phyloP scores from a whole-genome alignment of 2,113 vertebrate species.

The Austrofundulus limnaeus region DNA sequence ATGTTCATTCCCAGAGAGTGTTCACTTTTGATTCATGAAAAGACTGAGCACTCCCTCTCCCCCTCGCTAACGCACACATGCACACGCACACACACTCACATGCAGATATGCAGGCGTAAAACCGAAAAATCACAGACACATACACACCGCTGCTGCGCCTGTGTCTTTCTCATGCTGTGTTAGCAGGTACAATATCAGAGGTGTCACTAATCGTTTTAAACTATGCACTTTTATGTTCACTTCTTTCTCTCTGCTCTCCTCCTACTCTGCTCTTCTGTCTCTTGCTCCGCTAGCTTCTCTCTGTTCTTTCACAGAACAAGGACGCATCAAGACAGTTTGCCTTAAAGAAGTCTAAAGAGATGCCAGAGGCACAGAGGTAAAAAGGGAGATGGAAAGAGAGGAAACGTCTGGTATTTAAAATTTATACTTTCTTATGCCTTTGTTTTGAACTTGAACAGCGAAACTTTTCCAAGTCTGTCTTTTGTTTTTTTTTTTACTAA shows the following conservation, averaged over 20 bases:
- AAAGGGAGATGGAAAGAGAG: conserved; percentile 76
- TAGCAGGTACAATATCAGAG: conserved; percentile 86
- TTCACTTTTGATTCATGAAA: conserved; percentile 43
- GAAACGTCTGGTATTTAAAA: conserved; percentile 99
- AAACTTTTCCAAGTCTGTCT: conserved; percentile 86
- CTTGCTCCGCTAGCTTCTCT: conserved; percentile 68
- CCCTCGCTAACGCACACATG: conserved; percentile 1
- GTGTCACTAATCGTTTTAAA: conserved; percentile 99
- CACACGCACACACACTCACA: conserved; percentile 27
- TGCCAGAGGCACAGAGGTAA: conserved; percentile 84
- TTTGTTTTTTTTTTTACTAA: conserved; percentile 73
- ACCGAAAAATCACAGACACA: conserved; percentile 45
- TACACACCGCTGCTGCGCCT: conserved; percentile 63
- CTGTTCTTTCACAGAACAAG: conserved; percentile 97
- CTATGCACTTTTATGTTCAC: conserved; percentile 98
- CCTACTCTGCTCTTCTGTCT: conserved; percentile 84
- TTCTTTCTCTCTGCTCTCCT: conserved; percentile 82
- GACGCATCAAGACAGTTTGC: conserved; percentile 95
- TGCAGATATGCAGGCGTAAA: conserved; percentile 17
- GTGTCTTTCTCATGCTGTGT: conserved; percentile 83
- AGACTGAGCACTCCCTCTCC: conserved; percentile 62
- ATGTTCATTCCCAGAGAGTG: conserved; percentile 16
- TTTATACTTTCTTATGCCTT: conserved; percentile 99
- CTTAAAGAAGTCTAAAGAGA: conserved; percentile 92
- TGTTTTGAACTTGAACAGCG: conserved; percentile 99